These are phyloP conservation scores for Masticophis lateralis DNA, from an alignment of 2,797 vertebrate species.

Conservation along the genomic window DNA sequence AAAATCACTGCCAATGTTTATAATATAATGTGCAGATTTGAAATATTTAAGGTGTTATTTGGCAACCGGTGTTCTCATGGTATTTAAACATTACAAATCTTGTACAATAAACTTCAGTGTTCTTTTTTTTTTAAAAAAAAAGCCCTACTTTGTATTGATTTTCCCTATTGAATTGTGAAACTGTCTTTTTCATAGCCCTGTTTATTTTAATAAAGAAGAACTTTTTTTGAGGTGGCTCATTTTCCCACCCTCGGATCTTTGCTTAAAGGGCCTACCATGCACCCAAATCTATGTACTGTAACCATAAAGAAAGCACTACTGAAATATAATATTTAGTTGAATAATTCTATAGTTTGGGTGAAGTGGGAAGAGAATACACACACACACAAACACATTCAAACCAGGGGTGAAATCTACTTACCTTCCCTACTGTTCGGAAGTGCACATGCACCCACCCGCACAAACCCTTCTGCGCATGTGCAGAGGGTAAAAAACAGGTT, in stretches of 20 bases:
- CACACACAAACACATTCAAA: neutral
- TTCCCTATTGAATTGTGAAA: slow-evolving; percentile 62
- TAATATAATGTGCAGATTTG: slow-evolving; percentile 69
- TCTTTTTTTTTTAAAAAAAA: neutral
- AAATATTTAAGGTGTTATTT: slow-evolving; percentile 70
- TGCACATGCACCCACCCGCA: too few relatives aligned
- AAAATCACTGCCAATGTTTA: slow-evolving; percentile 72
- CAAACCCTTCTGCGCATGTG: too few relatives aligned
- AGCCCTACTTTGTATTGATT: slow-evolving; percentile 39
- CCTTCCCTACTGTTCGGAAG: too few relatives aligned
- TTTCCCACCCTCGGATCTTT: slow-evolving; percentile 48
- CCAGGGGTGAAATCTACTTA: too few relatives aligned
- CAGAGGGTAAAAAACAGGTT: too few relatives aligned
- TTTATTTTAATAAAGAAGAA: slow-evolving; percentile 66
- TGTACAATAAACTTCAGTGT: slow-evolving; percentile 53
- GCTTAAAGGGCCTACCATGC: slow-evolving; percentile 38
- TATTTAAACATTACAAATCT: slow-evolving; percentile 62
- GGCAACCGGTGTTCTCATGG: slow-evolving; percentile 56
- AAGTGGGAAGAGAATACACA: slow-evolving; percentile 16
- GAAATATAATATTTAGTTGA: slow-evolving; percentile 51
- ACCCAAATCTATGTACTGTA: slow-evolving; percentile 29
- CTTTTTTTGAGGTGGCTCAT: slow-evolving; percentile 48
- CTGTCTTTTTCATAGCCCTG: slow-evolving; percentile 53
- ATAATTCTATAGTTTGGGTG: slow-evolving; percentile 23
- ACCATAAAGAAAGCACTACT: neutral